Conservation (phyloP, 2,113 vertebrate species). For the Suricata suricatta region DNA sequence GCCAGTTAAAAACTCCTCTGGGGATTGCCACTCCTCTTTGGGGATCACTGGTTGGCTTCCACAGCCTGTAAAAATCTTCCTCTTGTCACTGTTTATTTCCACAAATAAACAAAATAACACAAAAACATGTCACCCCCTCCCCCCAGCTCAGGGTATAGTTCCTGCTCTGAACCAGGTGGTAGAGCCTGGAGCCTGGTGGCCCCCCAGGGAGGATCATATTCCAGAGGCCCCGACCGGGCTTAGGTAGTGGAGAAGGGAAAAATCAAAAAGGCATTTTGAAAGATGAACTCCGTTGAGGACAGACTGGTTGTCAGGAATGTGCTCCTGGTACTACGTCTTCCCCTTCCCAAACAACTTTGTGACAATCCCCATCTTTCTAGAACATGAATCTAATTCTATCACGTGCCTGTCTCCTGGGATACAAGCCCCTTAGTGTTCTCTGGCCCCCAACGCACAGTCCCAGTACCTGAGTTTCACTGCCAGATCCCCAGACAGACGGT, state of each 20-base stretch:
- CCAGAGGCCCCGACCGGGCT: neutral
- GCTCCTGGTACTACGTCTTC: rapidly evolving
- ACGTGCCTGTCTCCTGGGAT: neutral
- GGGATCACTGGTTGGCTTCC: neutral
- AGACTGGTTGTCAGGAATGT: neutral
- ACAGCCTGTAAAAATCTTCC: neutral
- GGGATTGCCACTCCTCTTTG: neutral
- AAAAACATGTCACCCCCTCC: neutral
- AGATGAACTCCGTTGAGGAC: neutral
- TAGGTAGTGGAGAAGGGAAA: neutral
- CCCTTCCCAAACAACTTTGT: neutral
- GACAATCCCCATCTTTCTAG: neutral
- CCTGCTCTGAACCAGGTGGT: neutral
- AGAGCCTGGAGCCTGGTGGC: neutral
- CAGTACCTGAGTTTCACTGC: neutral
- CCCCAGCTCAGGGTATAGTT: neutral
- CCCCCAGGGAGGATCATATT: too few species aligned
- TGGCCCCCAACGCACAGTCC: neutral
- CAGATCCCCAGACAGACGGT: neutral
- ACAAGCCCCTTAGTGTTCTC: neutral
- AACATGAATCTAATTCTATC: neutral
- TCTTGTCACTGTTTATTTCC: neutral
- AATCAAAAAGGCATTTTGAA: neutral
- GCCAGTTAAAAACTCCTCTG: neutral
- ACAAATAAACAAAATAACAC: neutral